Conservation (phyloP, 1,140 invertebrate genomes). For the Drosophila yakuba region DNA sequence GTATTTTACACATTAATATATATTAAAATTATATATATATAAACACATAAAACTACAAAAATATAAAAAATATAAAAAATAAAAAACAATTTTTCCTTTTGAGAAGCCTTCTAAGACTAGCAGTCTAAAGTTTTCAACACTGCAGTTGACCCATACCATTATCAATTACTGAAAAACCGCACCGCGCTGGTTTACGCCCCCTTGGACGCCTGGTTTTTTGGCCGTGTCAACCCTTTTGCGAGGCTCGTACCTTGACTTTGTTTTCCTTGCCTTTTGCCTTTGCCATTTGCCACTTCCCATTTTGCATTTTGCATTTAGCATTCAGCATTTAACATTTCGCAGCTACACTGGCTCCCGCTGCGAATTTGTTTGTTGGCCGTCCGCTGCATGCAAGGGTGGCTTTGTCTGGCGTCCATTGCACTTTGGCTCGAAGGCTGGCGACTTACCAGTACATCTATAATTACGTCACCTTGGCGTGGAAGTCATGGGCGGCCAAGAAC, state of each 20-base stretch:
- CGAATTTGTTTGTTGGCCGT: conserved; percentile 38
- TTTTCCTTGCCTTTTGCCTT: conserved; percentile 29
- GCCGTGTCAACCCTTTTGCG: conserved; percentile 58
- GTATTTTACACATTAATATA: too few species aligned
- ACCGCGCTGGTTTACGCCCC: conserved; percentile 61
- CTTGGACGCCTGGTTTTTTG: conserved; percentile 36
- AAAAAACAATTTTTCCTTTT: background rate
- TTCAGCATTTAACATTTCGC: conserved; percentile 27
- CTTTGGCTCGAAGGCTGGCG: conserved; percentile 54
- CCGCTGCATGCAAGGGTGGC: conserved; percentile 54
- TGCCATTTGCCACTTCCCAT: background rate
- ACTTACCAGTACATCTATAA: conserved; percentile 73
- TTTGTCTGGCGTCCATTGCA: conserved; percentile 63
- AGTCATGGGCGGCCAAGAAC: conserved; percentile 46
- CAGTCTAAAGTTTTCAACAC: background rate
- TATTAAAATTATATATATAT: too few species aligned
- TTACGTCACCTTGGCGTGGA: conserved; percentile 70
- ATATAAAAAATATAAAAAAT: background rate
- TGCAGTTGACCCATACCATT: conserved; percentile 1
- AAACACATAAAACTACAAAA: too few species aligned
- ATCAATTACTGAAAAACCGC: conserved; percentile 20
- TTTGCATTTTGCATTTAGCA: conserved; percentile 18
- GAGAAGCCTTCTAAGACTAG: too few species aligned
- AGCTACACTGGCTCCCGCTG: conserved; percentile 34
- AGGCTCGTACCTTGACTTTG: conserved; percentile 43